phyloP scores from a whole-genome alignment of 2,113 vertebrate genomes.

The Cinclus cinclus region DNA sequence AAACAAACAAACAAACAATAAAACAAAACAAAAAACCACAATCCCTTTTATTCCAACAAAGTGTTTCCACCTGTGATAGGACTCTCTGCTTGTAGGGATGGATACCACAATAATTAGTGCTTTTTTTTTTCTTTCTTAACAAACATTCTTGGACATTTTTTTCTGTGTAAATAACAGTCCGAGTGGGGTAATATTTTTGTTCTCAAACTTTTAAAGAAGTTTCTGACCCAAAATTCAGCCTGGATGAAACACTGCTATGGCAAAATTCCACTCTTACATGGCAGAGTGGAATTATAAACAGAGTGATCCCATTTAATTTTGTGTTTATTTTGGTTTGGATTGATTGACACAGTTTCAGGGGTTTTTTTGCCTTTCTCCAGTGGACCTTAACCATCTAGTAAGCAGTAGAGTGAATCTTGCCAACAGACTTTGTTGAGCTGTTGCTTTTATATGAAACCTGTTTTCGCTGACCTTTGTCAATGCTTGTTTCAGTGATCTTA shows the following conservation, averaged over 20 bases:
- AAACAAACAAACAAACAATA: neutral
- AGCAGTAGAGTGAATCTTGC: neutral
- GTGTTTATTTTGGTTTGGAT: neutral
- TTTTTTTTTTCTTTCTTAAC: neutral
- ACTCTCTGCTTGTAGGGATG: neutral
- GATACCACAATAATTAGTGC: neutral
- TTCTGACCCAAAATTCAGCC: neutral
- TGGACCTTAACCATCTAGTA: neutral
- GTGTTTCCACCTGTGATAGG: neutral
- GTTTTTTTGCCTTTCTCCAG: neutral
- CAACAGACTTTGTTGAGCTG: rapidly evolving
- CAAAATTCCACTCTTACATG: neutral
- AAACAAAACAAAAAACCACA: no score
- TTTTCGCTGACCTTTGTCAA: neutral
- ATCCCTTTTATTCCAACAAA: neutral
- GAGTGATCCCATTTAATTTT: neutral
- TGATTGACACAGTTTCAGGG: neutral
- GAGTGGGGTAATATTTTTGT: neutral
- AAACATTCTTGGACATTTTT: neutral
- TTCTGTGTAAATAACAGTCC: neutral
- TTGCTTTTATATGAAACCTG: neutral
- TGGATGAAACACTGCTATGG: neutral
- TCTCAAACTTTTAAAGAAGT: neutral
- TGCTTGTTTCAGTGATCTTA: neutral
- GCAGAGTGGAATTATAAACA: neutral